These are phyloP conservation scores for Pipra filicauda DNA, from an alignment of 2,113 vertebrate genomes.

Conservation along the genomic window DNA sequence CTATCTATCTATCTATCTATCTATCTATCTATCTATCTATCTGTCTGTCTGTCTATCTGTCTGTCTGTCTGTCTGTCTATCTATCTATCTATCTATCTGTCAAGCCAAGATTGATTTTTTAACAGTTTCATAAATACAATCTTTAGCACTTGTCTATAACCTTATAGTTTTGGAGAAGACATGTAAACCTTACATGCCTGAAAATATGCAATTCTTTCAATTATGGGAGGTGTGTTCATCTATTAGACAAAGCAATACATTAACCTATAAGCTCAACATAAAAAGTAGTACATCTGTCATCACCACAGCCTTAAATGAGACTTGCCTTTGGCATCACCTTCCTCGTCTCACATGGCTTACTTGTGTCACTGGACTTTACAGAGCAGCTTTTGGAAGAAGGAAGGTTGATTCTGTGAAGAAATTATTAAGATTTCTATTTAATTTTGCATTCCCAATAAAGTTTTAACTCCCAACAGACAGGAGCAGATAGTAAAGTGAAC, in stretches of 20 bases:
- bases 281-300: neutral
- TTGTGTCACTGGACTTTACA: neutral
- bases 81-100: neutral
- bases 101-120: neutral
- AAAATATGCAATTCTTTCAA: neutral
- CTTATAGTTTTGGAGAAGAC: neutral
- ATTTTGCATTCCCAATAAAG: neutral
- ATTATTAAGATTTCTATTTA: neutral
- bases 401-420: neutral
- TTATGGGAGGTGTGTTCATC: neutral
- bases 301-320: neutral
- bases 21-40: neutral
- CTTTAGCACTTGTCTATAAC: neutral
- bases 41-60: neutral
- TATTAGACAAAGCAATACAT: neutral
- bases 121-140: neutral
- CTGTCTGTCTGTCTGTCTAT: neutral
- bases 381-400: neutral
- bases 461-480: neutral
- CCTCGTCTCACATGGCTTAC: accelerated
- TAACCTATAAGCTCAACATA: neutral
- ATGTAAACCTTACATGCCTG: neutral
- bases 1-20: neutral
- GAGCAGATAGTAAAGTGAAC: neutral
- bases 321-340: neutral